phyloP scores from a whole-genome alignment of 2,888 invertebrate species.

The Protodeltote pygarga region DNA sequence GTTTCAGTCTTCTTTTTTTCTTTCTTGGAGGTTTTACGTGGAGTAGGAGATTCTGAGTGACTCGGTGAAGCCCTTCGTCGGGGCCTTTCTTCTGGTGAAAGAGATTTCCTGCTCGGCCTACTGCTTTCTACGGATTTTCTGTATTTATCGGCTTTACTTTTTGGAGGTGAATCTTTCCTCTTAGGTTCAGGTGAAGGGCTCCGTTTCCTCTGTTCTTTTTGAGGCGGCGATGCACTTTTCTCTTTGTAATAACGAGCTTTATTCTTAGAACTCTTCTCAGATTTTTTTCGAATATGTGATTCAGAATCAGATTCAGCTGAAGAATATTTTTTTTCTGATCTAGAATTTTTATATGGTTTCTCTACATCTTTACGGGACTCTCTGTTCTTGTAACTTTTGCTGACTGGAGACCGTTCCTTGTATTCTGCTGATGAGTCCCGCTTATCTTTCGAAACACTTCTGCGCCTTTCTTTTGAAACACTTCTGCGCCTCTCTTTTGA shows the following conservation, averaged over 20 bases:
- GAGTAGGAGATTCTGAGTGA: slow-evolving; percentile 65
- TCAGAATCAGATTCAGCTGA: slow-evolving; percentile 72
- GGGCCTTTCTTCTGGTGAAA: slow-evolving; percentile 56
- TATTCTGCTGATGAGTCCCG: slow-evolving; percentile 66
- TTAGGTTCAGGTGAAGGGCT: slow-evolving; percentile 63
- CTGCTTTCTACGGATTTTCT: slow-evolving; percentile 62
- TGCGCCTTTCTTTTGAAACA: slow-evolving; percentile 60
- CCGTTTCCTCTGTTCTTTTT: slow-evolving; percentile 55
- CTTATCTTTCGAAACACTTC: slow-evolving; percentile 62
- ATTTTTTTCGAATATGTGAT: slow-evolving; percentile 55
- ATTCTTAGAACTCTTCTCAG: slow-evolving; percentile 55
- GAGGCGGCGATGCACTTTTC: slow-evolving; percentile 48
- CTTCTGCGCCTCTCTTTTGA: slow-evolving; percentile 64
- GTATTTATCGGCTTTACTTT: slow-evolving; percentile 62
- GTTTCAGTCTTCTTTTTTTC: slow-evolving; percentile 61
- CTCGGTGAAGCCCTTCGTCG: slow-evolving; percentile 51
- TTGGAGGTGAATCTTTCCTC: slow-evolving; percentile 59
- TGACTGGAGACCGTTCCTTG: slow-evolving; percentile 60
- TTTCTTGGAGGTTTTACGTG: slow-evolving; percentile 60
- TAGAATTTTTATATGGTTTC: slow-evolving; percentile 63
- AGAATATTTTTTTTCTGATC: slow-evolving; percentile 55
- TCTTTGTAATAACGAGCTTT: slow-evolving; percentile 63
- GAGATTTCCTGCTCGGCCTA: slow-evolving; percentile 58
- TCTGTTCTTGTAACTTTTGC: slow-evolving; percentile 58
- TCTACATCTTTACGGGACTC: slow-evolving; percentile 63